A percentile compares a stretch with the other conserved stretches of the same genome.
Conservation (phyloP, 2,888 invertebrate species). For the Lithophane leautieri region DNA sequence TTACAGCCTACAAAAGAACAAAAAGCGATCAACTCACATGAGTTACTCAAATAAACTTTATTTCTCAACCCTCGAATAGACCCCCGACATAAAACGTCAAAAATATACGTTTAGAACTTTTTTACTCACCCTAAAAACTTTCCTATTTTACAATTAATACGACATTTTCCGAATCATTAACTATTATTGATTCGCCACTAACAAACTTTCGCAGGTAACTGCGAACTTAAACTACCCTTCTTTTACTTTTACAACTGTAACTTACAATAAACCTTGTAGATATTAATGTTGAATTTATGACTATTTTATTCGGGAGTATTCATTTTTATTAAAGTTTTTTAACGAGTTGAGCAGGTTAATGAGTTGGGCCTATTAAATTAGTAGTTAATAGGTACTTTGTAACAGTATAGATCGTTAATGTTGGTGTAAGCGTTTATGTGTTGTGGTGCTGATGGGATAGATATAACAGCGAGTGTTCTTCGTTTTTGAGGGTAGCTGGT, state of each 20-base stretch:
- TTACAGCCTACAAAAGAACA: constrained; percentile 28
- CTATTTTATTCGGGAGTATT: constrained; percentile 66
- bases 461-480: not conserved
- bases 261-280: constrained; percentile 58
- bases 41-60: constrained; percentile 31
- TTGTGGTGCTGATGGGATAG: constrained; percentile 16
- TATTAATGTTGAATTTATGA: constrained; percentile 81
- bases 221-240: constrained; percentile 50
- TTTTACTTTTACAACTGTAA: constrained; percentile 59
- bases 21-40: not conserved
- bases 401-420: constrained; percentile 63
- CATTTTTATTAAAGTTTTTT: constrained; percentile 81
- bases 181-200: constrained; percentile 56
- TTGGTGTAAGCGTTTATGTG: constrained; percentile 50
- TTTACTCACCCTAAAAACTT: constrained; percentile 54
- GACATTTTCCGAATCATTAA: constrained; percentile 62
- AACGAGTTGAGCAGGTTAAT: constrained; percentile 85
- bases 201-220: constrained; percentile 55
- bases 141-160: constrained; percentile 56
- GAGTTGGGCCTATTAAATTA: constrained; percentile 83
- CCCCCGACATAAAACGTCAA: constrained; percentile 15
- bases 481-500: not conserved
- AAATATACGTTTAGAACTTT: constrained; percentile 49
- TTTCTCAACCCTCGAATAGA: not conserved
- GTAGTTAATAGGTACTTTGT: constrained; percentile 73